Percentiles rank a stretch among this genome's conserved stretches.
Conservation (phyloP, 1,140 invertebrate genomes). For the Macrosteles quadrilineatus region DNA sequence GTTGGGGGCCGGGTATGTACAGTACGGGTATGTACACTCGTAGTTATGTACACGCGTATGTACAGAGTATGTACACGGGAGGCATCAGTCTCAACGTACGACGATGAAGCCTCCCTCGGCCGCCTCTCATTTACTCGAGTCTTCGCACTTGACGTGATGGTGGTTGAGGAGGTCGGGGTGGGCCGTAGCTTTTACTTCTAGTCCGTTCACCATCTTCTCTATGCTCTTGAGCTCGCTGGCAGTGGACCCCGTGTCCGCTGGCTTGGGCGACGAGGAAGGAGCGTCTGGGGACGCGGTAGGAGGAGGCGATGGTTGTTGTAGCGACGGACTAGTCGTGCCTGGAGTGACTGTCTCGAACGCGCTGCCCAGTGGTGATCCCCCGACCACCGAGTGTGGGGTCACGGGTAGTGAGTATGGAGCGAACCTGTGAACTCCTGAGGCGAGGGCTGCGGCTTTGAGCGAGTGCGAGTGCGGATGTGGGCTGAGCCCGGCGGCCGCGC, state of each 20-base stretch:
- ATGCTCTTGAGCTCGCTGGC: slow-evolving; percentile 86
- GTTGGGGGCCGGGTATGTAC: background rate
- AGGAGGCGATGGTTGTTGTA: slow-evolving; percentile 44
- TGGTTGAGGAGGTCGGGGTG: slow-evolving; percentile 37
- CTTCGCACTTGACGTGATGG: slow-evolving; percentile 22
- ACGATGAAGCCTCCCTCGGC: background rate
- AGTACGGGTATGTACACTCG: background rate
- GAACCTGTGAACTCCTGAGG: slow-evolving; percentile 67
- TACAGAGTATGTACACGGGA: slow-evolving; percentile 16
- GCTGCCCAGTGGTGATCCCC: slow-evolving; percentile 64
- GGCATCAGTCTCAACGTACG: background rate
- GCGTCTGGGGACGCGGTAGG: slow-evolving; percentile 49
- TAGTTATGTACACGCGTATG: slow-evolving; percentile 2
- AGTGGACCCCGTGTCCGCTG: slow-evolving; percentile 32
- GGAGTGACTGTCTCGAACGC: slow-evolving; percentile 85
- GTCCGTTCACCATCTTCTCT: slow-evolving; percentile 94
- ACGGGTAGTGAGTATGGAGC: slow-evolving; percentile 79
- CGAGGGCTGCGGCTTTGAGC: slow-evolving; percentile 50
- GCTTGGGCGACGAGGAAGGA: slow-evolving; percentile 28
- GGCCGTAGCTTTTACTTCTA: slow-evolving; percentile 58
- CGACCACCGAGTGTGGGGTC: slow-evolving; percentile 45
- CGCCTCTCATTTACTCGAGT: slow-evolving; percentile 8
- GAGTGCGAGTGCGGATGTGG: slow-evolving; percentile 56
- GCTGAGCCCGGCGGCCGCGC: slow-evolving; percentile 54
- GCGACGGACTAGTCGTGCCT: slow-evolving; percentile 59